A percentile compares a stretch with the other conserved stretches of the same genome.
phyloP scores from a whole-genome alignment of 2,113 vertebrate genomes.

The Anthoscopus minutus region DNA sequence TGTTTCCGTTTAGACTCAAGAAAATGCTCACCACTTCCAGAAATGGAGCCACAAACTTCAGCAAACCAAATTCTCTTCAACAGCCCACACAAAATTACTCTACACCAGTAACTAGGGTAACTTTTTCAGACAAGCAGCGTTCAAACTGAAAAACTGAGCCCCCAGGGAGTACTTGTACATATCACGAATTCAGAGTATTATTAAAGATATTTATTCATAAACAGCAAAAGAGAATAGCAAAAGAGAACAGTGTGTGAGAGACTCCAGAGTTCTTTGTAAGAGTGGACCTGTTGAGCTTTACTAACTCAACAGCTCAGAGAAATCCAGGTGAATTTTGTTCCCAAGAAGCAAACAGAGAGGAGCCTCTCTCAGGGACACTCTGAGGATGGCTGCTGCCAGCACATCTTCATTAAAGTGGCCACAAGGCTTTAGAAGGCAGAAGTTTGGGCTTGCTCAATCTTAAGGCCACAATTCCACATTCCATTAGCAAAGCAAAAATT shows the following conservation, averaged over 20 bases:
- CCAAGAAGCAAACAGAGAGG: not conserved
- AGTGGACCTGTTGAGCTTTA: not conserved
- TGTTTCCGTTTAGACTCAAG: not conserved
- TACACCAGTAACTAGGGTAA: not conserved
- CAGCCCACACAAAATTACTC: not conserved
- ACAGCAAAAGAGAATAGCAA: not conserved
- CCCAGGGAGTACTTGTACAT: fast-evolving
- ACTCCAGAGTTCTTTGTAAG: not conserved
- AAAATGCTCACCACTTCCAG: not conserved
- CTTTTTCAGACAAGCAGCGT: not conserved
- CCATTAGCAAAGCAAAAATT: not conserved
- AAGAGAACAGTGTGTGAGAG: not conserved
- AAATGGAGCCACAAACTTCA: not conserved
- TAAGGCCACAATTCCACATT: not conserved
- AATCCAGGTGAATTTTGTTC: not conserved
- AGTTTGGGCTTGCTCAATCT: not conserved
- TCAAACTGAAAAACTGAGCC: not conserved
- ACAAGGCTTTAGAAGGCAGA: not conserved
- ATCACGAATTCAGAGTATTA: not conserved
- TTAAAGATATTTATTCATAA: not conserved
- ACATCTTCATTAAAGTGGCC: not conserved
- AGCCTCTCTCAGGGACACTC: not conserved
- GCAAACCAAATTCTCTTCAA: not conserved
- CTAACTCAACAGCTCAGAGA: not conserved
- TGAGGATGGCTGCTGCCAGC: not conserved